Conservation (phyloP, 2,888 invertebrate species). For the Loripinus fragilis region DNA sequence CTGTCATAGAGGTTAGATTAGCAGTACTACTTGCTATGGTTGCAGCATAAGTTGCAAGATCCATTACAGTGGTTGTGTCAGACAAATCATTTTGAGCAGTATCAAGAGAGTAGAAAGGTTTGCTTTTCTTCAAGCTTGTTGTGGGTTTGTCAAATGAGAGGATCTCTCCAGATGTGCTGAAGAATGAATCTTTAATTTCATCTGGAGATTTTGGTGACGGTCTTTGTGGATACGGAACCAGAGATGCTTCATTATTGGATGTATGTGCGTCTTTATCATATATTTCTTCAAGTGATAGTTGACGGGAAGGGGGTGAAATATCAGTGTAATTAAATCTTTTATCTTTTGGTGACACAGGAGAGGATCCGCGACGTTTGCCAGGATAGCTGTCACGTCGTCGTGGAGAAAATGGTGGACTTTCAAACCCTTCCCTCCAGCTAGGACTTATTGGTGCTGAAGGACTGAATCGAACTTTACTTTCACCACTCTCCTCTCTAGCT, state of each 20-base stretch:
- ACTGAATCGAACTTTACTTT: constrained; percentile 60
- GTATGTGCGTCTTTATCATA: constrained; percentile 53
- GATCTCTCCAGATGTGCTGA: constrained; percentile 65
- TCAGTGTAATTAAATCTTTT: constrained; percentile 78
- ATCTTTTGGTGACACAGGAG: constrained; percentile 78
- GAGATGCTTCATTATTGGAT: constrained; percentile 38
- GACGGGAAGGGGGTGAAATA: constrained; percentile 74
- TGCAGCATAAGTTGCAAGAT: constrained; percentile 82
- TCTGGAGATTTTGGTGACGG: constrained; percentile 75
- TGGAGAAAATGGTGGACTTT: constrained; percentile 79
- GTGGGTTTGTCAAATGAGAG: constrained; percentile 67
- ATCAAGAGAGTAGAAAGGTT: constrained; percentile 59
- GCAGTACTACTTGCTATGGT: constrained; percentile 82
- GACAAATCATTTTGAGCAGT: constrained; percentile 54
- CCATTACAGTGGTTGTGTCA: constrained; percentile 75
- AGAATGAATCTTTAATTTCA: constrained; percentile 65
- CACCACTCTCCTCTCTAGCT: constrained; percentile 44
- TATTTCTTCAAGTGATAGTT: constrained; percentile 69
- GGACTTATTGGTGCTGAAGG: constrained; percentile 81
- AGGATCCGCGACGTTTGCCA: constrained; percentile 73
- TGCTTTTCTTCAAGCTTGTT: constrained; percentile 57
- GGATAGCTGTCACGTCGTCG: constrained; percentile 78
- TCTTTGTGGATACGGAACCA: constrained; percentile 63
- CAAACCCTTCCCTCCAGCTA: constrained; percentile 79
- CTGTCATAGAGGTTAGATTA: constrained; percentile 81